These are phyloP conservation scores for Arrhopalites spinosus DNA, from an alignment of 2,888 invertebrate species.

Conservation along the genomic window DNA sequence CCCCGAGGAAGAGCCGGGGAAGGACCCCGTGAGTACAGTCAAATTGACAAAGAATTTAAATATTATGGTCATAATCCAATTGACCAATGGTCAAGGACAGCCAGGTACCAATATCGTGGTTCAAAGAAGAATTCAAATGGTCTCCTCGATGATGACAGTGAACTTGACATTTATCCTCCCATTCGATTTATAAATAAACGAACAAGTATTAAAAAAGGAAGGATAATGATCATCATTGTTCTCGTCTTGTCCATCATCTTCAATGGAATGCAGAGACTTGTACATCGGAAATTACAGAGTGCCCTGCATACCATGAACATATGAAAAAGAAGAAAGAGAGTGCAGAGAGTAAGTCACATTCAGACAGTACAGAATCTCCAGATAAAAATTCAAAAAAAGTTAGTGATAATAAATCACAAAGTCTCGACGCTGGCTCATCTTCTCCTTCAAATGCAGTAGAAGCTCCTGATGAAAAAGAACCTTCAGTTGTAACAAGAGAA, in stretches of 20 bases:
- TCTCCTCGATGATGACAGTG: neutral
- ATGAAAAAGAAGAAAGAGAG: neutral
- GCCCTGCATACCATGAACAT: neutral
- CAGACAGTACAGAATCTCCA: neutral
- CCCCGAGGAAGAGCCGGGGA: neutral
- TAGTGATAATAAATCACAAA: too few relatives aligned
- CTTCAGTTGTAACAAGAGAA: too few relatives aligned
- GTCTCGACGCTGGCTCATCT: too few relatives aligned
- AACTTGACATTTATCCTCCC: neutral
- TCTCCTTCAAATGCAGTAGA: too few relatives aligned
- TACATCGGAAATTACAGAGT: neutral
- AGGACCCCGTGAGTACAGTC: neutral
- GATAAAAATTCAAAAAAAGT: too few relatives aligned
- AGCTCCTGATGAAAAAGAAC: too few relatives aligned
- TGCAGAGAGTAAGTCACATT: neutral
- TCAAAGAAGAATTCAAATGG: neutral
- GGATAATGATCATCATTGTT: neutral
- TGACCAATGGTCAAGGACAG: neutral
- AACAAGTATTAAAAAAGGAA: neutral
- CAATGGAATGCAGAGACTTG: neutral
- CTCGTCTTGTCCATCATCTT: neutral
- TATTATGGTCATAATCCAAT: conserved; percentile 5
- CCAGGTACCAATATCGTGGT: neutral
- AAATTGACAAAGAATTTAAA: neutral
- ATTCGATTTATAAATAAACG: neutral